phyloP scores from a whole-genome alignment of 2,113 vertebrate genomes.

The rat (Rattus norvegicus) region DNA sequence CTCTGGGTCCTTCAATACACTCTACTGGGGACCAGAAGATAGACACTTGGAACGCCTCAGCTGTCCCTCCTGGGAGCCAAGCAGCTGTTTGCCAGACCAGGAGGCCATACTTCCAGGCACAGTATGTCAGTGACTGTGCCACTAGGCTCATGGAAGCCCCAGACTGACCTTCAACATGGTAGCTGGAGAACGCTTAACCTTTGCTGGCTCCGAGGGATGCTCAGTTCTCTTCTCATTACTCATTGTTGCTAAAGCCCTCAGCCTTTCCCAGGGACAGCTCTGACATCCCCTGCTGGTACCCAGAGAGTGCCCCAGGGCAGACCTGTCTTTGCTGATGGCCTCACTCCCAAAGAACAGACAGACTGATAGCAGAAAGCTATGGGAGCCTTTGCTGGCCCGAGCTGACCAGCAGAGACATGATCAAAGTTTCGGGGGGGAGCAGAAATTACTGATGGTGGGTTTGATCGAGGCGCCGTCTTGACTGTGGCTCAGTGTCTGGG shows the following conservation, averaged over 20 bases:
- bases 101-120: neutral
- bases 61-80: neutral
- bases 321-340: neutral
- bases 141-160: neutral
- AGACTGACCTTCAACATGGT: neutral
- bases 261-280: neutral
- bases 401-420: neutral
- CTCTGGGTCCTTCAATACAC: neutral
- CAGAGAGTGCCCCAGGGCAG: neutral
- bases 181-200: neutral
- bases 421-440: accelerated
- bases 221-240: constrained; percentile 5
- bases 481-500: neutral
- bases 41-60: too few species aligned
- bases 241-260: neutral
- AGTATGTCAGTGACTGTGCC: neutral
- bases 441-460: neutral
- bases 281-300: constrained; percentile 6
- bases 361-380: neutral
- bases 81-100: neutral
- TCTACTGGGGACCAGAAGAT: neutral
- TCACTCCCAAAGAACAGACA: neutral
- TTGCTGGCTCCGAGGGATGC: neutral
- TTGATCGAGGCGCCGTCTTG: neutral
- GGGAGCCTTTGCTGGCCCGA: neutral